Conservation (phyloP, 2,113 vertebrate species). For the Microcebus griseorufus region DNA sequence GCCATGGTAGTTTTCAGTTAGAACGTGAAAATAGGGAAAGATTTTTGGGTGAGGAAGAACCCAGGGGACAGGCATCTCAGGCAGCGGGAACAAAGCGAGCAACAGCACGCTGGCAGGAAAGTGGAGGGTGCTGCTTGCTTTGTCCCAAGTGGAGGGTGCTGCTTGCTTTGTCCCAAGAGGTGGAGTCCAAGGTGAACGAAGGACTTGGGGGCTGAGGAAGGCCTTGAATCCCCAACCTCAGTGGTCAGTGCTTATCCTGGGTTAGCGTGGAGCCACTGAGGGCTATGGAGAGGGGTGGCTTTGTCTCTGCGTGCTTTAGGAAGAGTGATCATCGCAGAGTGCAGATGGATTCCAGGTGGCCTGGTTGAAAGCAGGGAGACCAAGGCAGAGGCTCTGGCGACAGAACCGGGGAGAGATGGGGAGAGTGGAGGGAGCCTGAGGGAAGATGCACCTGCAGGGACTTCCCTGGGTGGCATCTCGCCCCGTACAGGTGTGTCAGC, state of each 20-base stretch:
- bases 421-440: rapidly evolving
- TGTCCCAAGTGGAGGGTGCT: too few species aligned
- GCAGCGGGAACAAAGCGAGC: rapidly evolving
- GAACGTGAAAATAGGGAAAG: background rate
- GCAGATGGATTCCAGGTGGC: background rate
- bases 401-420: rapidly evolving
- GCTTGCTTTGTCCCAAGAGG: background rate
- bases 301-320: rapidly evolving
- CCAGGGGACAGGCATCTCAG: background rate
- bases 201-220: background rate
- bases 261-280: rapidly evolving
- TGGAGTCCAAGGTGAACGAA: background rate
- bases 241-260: background rate
- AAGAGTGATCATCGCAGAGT: rapidly evolving
- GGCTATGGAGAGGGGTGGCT: background rate
- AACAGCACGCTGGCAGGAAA: rapidly evolving
- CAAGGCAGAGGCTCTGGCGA: background rate
- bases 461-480: background rate
- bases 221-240: background rate
- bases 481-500: background rate
- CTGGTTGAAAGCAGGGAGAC: background rate
- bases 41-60: background rate
- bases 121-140: rapidly evolving
- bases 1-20: background rate
- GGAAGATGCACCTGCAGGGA: rapidly evolving